A percentile compares a stretch with the other conserved stretches of the same genome.
Evolutionary conservation across 2,113 vertebrate species (phyloP).

Genomic region (Stictonetta naevosa): DNA sequence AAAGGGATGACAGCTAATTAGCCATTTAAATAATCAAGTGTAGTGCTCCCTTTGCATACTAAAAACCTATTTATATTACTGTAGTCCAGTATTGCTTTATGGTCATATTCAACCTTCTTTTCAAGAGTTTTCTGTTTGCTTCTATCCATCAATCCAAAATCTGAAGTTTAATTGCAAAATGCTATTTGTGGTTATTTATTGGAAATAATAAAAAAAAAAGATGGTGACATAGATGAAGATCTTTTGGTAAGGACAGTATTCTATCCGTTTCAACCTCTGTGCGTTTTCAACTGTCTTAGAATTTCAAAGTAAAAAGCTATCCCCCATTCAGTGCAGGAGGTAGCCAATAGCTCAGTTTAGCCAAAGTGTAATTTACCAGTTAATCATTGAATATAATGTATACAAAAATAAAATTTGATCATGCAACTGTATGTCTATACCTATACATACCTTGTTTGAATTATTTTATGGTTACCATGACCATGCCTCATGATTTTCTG

Average conservation of each 20-base stretch:
- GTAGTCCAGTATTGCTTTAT: background rate
- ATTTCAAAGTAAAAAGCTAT: background rate
- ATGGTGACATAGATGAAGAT: background rate
- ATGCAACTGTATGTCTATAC: background rate
- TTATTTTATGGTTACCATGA: background rate
- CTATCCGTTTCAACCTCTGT: background rate
- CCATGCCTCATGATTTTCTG: background rate
- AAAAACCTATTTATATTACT: background rate
- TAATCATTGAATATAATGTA: background rate
- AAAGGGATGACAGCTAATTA: constrained; percentile 37
- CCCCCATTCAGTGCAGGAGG: background rate
- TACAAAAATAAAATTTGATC: background rate
- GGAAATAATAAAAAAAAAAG: background rate
- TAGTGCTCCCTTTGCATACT: constrained; percentile 13
- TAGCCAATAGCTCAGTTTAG: background rate
- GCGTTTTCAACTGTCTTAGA: background rate
- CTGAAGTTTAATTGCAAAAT: background rate
- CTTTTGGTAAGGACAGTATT: background rate
- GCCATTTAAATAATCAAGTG: constrained; percentile 18
- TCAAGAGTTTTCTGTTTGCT: constrained; percentile 10
- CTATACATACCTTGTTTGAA: background rate
- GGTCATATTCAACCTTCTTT: background rate
- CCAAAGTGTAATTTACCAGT: background rate
- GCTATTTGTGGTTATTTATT: background rate
- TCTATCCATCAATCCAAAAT: constrained; percentile 18